A percentile compares a stretch with the other conserved stretches of the same genome.
These are phyloP conservation scores for Corythoichthys haematopterus DNA, from an alignment of 2,113 vertebrate species.

Conservation along the genomic window DNA sequence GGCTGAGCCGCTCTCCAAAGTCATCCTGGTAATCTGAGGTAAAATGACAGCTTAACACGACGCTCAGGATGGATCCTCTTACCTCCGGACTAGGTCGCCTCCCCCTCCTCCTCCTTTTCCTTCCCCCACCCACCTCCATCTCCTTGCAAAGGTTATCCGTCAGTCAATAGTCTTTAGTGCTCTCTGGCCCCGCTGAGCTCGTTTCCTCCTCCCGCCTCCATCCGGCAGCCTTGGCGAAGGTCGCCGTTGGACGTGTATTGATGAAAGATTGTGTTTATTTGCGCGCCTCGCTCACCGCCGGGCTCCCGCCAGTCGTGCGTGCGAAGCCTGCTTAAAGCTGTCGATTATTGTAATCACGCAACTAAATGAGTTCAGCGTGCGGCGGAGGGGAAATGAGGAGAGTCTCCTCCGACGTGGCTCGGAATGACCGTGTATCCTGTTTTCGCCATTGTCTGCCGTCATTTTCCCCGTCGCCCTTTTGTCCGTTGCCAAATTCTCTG, in stretches of 20 bases:
- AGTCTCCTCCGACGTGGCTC: not conserved
- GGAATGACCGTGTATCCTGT: constrained; percentile 3
- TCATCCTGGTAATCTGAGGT: constrained; percentile 56
- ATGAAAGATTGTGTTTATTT: constrained; percentile 30
- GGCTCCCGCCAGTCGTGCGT: not conserved
- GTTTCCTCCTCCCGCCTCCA: constrained; percentile 16
- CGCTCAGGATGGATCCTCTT: constrained; percentile 47
- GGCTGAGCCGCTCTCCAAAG: constrained; percentile 32
- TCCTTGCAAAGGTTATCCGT: constrained; percentile 59
- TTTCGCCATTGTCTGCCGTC: constrained; percentile 1
- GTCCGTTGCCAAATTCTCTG: constrained; percentile 3
- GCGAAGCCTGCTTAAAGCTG: constrained; percentile 14
- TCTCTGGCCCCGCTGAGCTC: constrained; percentile 32
- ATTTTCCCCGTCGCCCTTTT: too few relatives aligned
- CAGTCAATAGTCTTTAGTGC: constrained; percentile 63
- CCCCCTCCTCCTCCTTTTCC: constrained; percentile 12
- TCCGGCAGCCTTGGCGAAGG: constrained; percentile 34
- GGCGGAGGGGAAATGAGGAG: constrained; percentile 2
- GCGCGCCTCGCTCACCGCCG: not conserved
- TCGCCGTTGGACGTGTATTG: constrained; percentile 37
- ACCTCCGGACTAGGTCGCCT: constrained; percentile 34
- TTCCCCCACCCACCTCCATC: constrained; percentile 31
- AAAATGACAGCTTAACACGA: constrained; percentile 45
- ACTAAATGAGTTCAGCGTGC: constrained; percentile 8
- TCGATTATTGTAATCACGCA: constrained; percentile 30